A percentile compares a stretch with the other conserved stretches of the same genome.
Conservation (phyloP, 2,113 vertebrate genomes). For the Apodemus speciosus region DNA sequence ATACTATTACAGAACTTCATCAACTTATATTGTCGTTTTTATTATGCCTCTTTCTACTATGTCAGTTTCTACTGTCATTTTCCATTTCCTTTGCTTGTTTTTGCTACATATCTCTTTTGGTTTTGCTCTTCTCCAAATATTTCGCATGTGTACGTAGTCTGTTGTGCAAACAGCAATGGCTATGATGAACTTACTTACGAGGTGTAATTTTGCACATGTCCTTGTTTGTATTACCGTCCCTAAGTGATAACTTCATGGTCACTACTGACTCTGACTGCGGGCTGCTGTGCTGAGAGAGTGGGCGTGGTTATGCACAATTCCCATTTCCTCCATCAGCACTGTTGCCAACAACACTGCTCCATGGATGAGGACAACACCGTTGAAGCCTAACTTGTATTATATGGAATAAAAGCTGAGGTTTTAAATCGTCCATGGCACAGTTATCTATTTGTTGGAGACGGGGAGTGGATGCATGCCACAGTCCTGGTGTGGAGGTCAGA, state of each 20-base stretch:
- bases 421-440: background rate
- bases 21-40: background rate
- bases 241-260: background rate
- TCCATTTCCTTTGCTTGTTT: background rate
- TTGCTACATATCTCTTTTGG: background rate
- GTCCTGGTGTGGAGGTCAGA: background rate
- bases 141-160: background rate
- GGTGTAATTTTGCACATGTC: background rate
- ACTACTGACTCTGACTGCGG: fast-evolving
- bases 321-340: background rate
- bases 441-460: background rate
- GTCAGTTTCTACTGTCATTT: background rate
- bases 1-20: background rate
- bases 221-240: background rate
- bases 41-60: background rate
- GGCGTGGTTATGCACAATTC: background rate
- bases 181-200: background rate
- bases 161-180: background rate
- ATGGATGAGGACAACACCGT: no score
- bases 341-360: background rate
- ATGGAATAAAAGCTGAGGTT: background rate
- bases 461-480: background rate
- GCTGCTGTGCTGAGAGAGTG: background rate
- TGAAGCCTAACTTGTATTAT: background rate
- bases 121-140: background rate